phyloP scores from a whole-genome alignment of 2,888 invertebrate genomes.

The Neoscelio sp. region DNA sequence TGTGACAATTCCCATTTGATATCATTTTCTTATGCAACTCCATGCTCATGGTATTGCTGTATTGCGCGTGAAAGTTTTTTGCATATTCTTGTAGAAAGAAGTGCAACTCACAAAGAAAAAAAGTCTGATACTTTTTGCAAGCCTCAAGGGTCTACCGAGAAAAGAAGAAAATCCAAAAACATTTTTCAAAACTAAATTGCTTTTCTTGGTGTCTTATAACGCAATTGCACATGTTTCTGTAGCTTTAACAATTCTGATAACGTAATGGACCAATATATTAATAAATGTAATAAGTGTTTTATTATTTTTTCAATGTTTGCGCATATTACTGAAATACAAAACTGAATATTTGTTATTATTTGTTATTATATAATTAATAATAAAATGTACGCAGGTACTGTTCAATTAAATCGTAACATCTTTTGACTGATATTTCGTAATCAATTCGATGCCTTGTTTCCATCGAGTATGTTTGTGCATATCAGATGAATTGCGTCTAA shows the following conservation, averaged over 20 bases:
- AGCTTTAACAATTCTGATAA: slow-evolving; percentile 1
- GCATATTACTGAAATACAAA: too few species aligned
- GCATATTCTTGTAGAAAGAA: slow-evolving; percentile 43
- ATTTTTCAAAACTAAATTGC: slow-evolving; percentile 46
- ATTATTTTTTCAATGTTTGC: too few species aligned
- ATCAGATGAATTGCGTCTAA: slow-evolving; percentile 19
- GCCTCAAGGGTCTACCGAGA: slow-evolving; percentile 51
- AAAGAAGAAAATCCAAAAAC: slow-evolving; percentile 53
- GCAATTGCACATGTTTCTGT: slow-evolving; percentile 6
- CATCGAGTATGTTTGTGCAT: slow-evolving; percentile 1
- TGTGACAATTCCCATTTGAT: slow-evolving; percentile 48
- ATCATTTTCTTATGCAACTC: slow-evolving; percentile 45
- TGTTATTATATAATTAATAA: too few species aligned
- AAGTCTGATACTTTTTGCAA: slow-evolving; percentile 42
- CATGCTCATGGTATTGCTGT: slow-evolving; percentile 17
- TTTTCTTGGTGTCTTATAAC: slow-evolving; percentile 27
- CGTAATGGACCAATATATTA: too few species aligned
- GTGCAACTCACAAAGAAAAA: slow-evolving; percentile 37
- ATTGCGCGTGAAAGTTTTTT: slow-evolving; percentile 53
- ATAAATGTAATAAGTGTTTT: too few species aligned
- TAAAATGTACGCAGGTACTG: not conserved
- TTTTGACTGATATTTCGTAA: not conserved
- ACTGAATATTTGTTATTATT: not conserved
- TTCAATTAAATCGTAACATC: not conserved
- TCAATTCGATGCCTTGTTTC: slow-evolving; percentile 2